Evolutionary conservation across 2,797 vertebrate genomes (phyloP).

Genomic region (Hippoglossus hippoglossus): DNA sequence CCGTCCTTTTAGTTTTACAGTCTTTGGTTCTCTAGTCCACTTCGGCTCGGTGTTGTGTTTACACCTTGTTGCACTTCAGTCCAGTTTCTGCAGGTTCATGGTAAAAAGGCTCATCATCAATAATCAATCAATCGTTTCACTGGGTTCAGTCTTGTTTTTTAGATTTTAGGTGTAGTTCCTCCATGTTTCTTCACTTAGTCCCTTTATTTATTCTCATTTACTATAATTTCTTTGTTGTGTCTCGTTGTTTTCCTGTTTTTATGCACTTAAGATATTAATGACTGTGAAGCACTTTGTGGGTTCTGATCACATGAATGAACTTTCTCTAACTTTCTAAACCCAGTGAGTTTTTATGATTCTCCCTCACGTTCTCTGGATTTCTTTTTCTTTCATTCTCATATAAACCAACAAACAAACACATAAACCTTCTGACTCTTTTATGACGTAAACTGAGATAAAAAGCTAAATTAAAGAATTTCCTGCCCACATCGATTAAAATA

Average conservation of each 20-base stretch:
- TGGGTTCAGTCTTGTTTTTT: no score
- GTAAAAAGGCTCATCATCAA: no score
- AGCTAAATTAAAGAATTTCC: conserved; percentile 3
- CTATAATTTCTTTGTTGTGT: not conserved
- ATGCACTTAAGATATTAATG: not conserved
- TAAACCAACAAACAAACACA: conserved; percentile 29
- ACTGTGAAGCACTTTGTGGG: no score
- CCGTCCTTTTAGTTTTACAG: no score
- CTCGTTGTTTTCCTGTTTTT: not conserved
- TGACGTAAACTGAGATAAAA: conserved; percentile 2
- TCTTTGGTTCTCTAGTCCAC: no score
- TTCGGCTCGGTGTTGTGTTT: no score
- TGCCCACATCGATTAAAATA: conserved; percentile 8
- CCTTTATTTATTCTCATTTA: no score
- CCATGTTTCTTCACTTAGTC: no score
- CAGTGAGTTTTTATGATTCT: conserved; percentile 17
- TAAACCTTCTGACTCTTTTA: conserved; percentile 13
- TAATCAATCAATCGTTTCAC: no score
- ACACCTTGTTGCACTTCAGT: no score
- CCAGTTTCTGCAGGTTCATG: no score
- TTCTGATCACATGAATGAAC: not conserved
- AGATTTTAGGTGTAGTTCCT: no score
- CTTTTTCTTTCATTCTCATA: not conserved
- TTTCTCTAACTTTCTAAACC: not conserved
- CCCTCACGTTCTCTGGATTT: conserved; percentile 6